These are phyloP conservation scores for Cetonia aurata DNA, from an alignment of 2,888 invertebrate species.

Conservation along the genomic window DNA sequence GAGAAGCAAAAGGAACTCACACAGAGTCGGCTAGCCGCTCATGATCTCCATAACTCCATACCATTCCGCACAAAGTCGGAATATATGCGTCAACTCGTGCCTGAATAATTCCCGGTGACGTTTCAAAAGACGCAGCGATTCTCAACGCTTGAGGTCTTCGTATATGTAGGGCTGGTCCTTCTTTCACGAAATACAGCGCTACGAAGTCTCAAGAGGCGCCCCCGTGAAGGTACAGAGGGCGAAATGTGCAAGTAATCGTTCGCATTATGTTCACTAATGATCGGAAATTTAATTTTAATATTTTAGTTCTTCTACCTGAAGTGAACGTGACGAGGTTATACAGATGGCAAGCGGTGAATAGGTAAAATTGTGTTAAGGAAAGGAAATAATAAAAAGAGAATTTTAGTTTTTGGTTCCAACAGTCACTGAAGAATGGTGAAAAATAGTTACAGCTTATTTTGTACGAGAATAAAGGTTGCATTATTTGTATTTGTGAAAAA, in stretches of 20 bases:
- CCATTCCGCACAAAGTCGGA: slow-evolving; percentile 5
- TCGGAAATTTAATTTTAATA: slow-evolving; percentile 42
- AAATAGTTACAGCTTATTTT: no score
- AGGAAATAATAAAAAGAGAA: no score
- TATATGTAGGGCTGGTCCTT: neutral
- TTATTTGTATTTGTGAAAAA: no score
- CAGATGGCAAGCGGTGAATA: no score
- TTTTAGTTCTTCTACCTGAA: slow-evolving; percentile 38
- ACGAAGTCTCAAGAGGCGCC: slow-evolving; percentile 33
- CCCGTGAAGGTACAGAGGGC: neutral
- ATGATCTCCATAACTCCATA: slow-evolving; percentile 13
- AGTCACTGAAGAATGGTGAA: no score
- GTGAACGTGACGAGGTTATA: no score
- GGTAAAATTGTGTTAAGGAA: no score
- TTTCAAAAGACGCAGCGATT: slow-evolving; percentile 26
- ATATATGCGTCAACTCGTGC: slow-evolving; percentile 36
- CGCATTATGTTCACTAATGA: slow-evolving; percentile 35
- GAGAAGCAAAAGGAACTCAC: slow-evolving; percentile 6
- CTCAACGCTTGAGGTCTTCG: slow-evolving; percentile 1
- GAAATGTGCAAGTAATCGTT: slow-evolving; percentile 43
- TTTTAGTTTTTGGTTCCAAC: no score
- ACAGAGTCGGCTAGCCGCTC: slow-evolving; percentile 16
- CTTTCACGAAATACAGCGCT: slow-evolving; percentile 26
- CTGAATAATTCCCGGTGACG: slow-evolving; percentile 38
- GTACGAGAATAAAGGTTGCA: no score